These are phyloP conservation scores for Amblyjoppa fuscipennis DNA, from an alignment of 2,888 invertebrate genomes.

Conservation along the genomic window DNA sequence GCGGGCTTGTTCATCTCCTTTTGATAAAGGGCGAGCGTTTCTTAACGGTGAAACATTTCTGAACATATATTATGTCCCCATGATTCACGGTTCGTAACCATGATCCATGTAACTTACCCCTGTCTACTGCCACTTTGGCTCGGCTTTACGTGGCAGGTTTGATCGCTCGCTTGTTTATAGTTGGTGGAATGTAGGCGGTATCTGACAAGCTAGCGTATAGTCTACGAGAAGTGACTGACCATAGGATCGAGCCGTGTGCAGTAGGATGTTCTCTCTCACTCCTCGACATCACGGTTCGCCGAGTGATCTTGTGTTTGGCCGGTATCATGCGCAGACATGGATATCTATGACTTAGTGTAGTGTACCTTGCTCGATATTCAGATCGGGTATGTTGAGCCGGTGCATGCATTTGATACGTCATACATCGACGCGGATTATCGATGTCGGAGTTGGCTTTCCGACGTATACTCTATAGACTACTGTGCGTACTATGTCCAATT, in stretches of 20 bases:
- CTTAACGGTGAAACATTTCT: conserved; percentile 2
- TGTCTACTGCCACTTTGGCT: neutral
- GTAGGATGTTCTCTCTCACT: conserved; percentile 1
- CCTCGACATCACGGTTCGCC: neutral
- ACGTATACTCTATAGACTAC: neutral
- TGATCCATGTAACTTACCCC: neutral
- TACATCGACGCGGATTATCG: conserved; percentile 19
- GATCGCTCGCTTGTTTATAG: neutral
- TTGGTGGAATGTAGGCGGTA: conserved; percentile 25
- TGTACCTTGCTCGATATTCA: conserved; percentile 39
- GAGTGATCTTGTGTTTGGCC: conserved; percentile 18
- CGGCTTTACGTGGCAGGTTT: neutral
- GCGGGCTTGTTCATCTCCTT: neutral
- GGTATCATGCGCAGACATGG: conserved; percentile 28
- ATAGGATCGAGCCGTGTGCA: neutral
- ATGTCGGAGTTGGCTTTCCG: neutral
- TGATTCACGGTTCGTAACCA: neutral
- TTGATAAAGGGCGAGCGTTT: neutral
- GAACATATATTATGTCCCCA: neutral
- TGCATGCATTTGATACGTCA: conserved; percentile 43
- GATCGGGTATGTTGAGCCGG: conserved; percentile 16
- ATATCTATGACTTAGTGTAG: conserved; percentile 37
- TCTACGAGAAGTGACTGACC: conserved; percentile 10
- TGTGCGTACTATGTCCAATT: neutral
- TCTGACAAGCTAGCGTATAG: conserved; percentile 30